phyloP scores from a whole-genome alignment of 2,888 invertebrate genomes.

The Elegia similella region DNA sequence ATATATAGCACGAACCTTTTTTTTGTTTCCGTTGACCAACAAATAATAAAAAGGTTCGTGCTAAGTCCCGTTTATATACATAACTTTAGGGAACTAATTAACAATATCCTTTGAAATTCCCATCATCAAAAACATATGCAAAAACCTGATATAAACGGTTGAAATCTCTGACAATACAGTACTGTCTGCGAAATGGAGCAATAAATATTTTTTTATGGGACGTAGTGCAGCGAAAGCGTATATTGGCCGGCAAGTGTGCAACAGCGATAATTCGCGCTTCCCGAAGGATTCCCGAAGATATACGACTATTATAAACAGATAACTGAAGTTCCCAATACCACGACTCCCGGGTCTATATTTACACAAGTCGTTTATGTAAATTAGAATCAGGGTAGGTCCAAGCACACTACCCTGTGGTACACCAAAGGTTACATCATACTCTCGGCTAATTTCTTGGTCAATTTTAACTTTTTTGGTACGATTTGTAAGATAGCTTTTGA shows the following conservation, averaged over 20 bases:
- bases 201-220: constrained; percentile 14
- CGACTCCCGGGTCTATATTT: neutral
- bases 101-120: neutral
- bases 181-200: neutral
- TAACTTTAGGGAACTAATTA: neutral
- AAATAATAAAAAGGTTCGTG: too few species aligned
- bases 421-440: too few species aligned
- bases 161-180: neutral
- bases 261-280: neutral
- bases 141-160: neutral
- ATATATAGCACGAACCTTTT: too few species aligned
- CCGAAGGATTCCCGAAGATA: neutral
- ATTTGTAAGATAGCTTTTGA: too few species aligned
- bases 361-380: too few species aligned
- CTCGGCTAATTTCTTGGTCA: too few species aligned
- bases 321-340: neutral
- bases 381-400: too few species aligned
- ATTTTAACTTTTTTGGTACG: too few species aligned
- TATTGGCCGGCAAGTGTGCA: constrained; percentile 9
- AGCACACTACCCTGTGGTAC: too few species aligned
- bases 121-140: neutral
- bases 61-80: too few species aligned
- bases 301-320: neutral
- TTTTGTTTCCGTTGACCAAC: too few species aligned
- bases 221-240: constrained; percentile 5